Base-by-base conservation (phyloP, 92 coral and sea anemone genomes). In the Paramuricea clavata region DNA sequence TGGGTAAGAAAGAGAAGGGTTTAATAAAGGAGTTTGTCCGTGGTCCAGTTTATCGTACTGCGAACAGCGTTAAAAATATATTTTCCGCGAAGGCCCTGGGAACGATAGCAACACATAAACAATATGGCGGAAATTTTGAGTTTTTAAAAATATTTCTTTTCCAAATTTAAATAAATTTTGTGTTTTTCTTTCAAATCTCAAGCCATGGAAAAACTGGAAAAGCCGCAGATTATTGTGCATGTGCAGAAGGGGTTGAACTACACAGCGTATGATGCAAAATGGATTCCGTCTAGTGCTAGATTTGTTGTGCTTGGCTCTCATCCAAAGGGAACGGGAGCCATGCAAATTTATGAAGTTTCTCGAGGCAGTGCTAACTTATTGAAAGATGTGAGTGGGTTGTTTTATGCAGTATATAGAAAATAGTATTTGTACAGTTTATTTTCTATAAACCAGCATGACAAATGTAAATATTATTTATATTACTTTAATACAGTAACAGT, bases 261-360 rank as follows among this genome's bases (percentile, higher is more conserved):
- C 81, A 95, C 98, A 44, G 88, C 95, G 5, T 95, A 89, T 59
- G 98, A 95, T 60, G 93, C 93, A 11, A 93, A 95, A 73, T 95
- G 98, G 98, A 91, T 95, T 23, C 98, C 98, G 11, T 95, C 92
- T 56, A 95, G 98, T 77, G 98, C 98, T 19, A 87, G 95, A 74
- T 95, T 95, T 88, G 98, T 95, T 81, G 98, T 94, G 12, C 96
- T 95, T 28, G 98, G 98, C 62, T 94, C 95, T 67, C 93, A 94
- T 84, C 94, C 98, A 1, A 89, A 95, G 49, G 98, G 98, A n/a
- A 95, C 98, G 15, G 98, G 98, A 13, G 98, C 98, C 26, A 83
- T 95, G 93, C 98, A 95, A 89, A 89, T 97, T 25, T 97, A 97
- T 74, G 99, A 97, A 85, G 95, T 97, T 42, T 94, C 99, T 3